Evolutionary conservation across 2,888 invertebrate genomes (phyloP).

Genomic region (Pycnomerus fuliginosus): DNA sequence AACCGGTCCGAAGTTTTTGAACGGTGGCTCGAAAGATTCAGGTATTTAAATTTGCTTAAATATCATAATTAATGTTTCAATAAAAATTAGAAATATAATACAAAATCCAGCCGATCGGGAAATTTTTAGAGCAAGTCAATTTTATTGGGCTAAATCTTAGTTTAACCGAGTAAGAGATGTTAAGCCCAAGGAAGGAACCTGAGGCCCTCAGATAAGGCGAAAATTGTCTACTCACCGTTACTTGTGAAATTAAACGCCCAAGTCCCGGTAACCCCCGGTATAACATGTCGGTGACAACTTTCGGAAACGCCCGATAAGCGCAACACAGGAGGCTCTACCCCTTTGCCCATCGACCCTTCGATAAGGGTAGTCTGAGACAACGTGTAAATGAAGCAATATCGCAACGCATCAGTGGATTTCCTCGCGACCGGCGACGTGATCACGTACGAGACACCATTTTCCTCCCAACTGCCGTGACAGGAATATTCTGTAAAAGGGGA

Average conservation of each 20-base stretch:
- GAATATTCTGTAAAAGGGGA: conserved; percentile 64
- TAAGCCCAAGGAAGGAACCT: no score
- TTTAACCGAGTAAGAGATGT: no score
- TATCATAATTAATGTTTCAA: no score
- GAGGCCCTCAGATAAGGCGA: no score
- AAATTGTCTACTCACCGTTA: conserved; percentile 59
- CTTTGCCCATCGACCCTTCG: conserved; percentile 37
- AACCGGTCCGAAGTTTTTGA: no score
- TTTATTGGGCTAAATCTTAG: no score
- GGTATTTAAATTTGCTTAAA: no score
- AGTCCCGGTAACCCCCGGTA: conserved; percentile 58
- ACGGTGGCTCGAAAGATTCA: no score
- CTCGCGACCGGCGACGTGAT: conserved; percentile 64
- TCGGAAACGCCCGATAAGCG: conserved; percentile 60
- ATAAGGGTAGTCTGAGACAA: conserved; percentile 38
- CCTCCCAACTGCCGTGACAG: conserved; percentile 74
- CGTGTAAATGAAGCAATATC: conserved; percentile 66
- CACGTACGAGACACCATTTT: conserved; percentile 63
- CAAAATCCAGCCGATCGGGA: no score
- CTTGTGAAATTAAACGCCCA: conserved; percentile 68
- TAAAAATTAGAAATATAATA: no score
- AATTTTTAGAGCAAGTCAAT: no score
- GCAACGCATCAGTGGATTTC: conserved; percentile 55
- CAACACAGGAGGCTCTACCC: conserved; percentile 41
- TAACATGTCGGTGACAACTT: conserved; percentile 59